A percentile compares a stretch with the other conserved stretches of the same genome.
These are phyloP conservation scores for Sceliomorpha sp. DNA, from an alignment of 2,888 invertebrate species.

Conservation along the genomic window DNA sequence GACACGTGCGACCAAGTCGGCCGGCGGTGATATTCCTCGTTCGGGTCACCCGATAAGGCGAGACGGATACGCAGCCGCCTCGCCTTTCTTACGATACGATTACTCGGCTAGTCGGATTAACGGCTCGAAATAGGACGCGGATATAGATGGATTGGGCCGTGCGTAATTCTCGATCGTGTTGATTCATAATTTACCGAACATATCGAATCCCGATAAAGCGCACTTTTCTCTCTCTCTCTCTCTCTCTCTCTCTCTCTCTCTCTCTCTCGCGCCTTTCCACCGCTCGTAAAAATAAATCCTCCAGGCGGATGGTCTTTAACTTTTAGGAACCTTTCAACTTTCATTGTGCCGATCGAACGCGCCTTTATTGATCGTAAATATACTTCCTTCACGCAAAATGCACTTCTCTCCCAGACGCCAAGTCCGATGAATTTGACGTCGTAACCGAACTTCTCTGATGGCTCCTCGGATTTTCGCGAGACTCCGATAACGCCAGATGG, in stretches of 20 bases:
- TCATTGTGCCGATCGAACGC: conserved; percentile 27
- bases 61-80: conserved; percentile 12
- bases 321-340: conserved; percentile 27
- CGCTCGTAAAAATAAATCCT: conserved; percentile 44
- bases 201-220: conserved; percentile 39
- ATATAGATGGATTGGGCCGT: conserved; percentile 38
- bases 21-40: conserved; percentile 8
- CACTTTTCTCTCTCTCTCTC: no score
- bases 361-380: conserved; percentile 42
- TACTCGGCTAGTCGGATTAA: conserved; percentile 27
- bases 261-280: conserved; percentile 16
- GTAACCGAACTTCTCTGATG: conserved; percentile 35
- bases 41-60: conserved; percentile 28
- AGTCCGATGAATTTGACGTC: background rate
- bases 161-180: conserved; percentile 40
- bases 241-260: no score
- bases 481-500: no score
- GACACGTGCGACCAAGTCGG: conserved; percentile 26
- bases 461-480: no score
- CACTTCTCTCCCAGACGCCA: conserved; percentile 10
- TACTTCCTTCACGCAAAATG: conserved; percentile 27
- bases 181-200: conserved; percentile 47
- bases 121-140: conserved; percentile 36
- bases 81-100: conserved; percentile 28
- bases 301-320: conserved; percentile 39